A percentile compares a stretch with the other conserved stretches of the same genome.
Evolutionary conservation across 2,797 vertebrate species (phyloP).

Genomic region (Chaetodon trifasciatus): DNA sequence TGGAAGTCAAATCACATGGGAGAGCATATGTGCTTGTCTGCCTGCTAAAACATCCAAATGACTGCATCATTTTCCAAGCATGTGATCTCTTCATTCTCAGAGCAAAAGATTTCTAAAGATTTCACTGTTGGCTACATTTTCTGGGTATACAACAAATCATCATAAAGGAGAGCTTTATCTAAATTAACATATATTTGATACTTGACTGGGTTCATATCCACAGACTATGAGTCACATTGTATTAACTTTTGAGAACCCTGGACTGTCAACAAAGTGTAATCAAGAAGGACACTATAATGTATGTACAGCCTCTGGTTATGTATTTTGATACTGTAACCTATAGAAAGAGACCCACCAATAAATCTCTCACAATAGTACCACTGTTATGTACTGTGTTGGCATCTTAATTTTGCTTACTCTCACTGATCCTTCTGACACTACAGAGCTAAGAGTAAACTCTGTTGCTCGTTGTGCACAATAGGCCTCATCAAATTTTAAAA

Average conservation of each 20-base stretch:
- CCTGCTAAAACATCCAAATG: background rate
- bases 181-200: background rate
- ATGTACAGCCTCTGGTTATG: background rate
- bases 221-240: background rate
- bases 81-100: background rate
- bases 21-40: background rate
- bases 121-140: background rate
- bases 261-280: background rate
- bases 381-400: background rate
- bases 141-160: background rate
- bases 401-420: background rate
- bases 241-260: background rate
- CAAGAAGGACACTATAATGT: background rate
- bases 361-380: background rate
- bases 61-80: background rate
- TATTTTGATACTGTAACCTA: background rate
- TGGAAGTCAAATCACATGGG: background rate
- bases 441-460: background rate
- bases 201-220: background rate
- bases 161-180: background rate
- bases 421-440: background rate
- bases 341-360: background rate
- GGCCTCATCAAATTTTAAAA: slow-evolving; percentile 14
- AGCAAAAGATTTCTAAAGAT: background rate
- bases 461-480: background rate